phyloP scores from a whole-genome alignment of 1,140 invertebrate species.

The Panagrolaimus sp. region DNA sequence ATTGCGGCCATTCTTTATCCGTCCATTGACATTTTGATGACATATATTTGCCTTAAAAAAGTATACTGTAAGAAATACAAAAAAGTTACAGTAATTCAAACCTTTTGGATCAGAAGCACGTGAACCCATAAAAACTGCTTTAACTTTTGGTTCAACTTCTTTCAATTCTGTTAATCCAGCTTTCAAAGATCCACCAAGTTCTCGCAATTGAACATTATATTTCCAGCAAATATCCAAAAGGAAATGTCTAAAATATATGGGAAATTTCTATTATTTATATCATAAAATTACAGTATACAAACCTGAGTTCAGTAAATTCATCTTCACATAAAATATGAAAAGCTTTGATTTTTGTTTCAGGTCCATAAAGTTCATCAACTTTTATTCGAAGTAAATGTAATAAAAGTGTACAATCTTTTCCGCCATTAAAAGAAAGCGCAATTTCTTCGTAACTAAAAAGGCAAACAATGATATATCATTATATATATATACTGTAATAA shows the following conservation, averaged over 20 bases:
- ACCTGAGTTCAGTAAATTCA: conserved; percentile 23
- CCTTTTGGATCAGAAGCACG: conserved; percentile 33
- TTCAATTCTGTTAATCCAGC: conserved; percentile 34
- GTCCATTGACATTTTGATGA: conserved; percentile 42
- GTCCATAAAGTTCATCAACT: conserved; percentile 30
- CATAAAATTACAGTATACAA: conserved; percentile 21
- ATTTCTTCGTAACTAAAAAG: conserved; percentile 67
- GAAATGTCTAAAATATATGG: conserved; percentile 25
- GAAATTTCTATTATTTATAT: conserved; percentile 27
- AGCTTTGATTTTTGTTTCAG: conserved; percentile 25
- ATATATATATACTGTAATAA: too few species aligned
- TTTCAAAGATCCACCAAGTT: conserved; percentile 31
- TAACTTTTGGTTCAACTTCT: conserved; percentile 33
- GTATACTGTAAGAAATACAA: neutral
- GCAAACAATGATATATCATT: conserved; percentile 54
- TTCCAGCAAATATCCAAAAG: conserved; percentile 29
- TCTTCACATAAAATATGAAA: conserved; percentile 30
- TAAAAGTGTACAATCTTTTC: conserved; percentile 76
- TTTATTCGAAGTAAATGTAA: conserved; percentile 36
- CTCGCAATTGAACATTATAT: conserved; percentile 34
- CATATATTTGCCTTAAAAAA: conserved; percentile 32
- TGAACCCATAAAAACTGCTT: conserved; percentile 42
- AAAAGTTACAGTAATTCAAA: neutral
- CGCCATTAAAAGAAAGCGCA: conserved; percentile 79
- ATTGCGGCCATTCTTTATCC: conserved; percentile 41